phyloP scores from a whole-genome alignment of 2,797 vertebrate genomes.

The Halcyon badia region DNA sequence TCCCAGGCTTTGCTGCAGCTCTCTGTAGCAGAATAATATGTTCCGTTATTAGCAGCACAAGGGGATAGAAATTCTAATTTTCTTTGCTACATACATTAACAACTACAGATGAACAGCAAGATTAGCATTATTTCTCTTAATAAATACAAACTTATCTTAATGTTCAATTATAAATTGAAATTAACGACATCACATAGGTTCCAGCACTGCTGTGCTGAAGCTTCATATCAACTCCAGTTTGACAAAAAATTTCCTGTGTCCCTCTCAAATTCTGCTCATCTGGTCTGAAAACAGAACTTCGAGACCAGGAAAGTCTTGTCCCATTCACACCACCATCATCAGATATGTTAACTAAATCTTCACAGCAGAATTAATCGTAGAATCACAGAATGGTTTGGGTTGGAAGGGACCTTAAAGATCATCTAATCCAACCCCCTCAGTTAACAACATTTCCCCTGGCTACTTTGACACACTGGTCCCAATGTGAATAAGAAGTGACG shows the following conservation, averaged over 20 bases:
- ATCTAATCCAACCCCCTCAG: too few relatives aligned
- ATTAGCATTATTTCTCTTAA: not conserved
- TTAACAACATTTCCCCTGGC: not conserved
- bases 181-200: not conserved
- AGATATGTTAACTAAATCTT: not conserved
- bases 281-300: not conserved
- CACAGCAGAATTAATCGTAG: not conserved
- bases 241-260: not conserved
- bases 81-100: not conserved
- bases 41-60: not conserved
- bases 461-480: not conserved
- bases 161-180: not conserved
- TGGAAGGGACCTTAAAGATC: not conserved
- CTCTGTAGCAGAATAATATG: not conserved
- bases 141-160: not conserved
- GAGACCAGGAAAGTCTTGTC: not conserved
- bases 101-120: not conserved
- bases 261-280: not conserved
- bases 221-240: not conserved
- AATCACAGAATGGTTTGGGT: not conserved
- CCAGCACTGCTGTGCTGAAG: not conserved
- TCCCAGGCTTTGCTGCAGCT: not conserved
- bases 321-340: fast-evolving
- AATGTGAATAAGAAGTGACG: not conserved
- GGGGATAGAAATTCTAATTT: not conserved